These are phyloP conservation scores for Meganola albula DNA, from an alignment of 2,888 invertebrate genomes.

Conservation along the genomic window DNA sequence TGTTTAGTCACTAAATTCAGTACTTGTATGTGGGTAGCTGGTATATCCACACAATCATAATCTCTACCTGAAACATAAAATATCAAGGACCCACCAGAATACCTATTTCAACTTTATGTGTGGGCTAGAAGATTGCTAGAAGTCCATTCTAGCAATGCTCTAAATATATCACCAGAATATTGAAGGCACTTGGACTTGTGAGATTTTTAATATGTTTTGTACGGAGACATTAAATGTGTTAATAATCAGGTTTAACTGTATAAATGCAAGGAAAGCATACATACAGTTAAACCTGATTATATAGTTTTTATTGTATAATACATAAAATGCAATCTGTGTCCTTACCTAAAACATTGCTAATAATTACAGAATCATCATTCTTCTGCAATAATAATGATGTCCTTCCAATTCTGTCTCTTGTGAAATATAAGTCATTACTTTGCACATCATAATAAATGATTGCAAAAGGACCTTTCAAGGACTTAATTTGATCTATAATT, in stretches of 20 bases:
- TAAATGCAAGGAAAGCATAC: too few relatives aligned
- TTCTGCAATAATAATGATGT: constrained; percentile 86
- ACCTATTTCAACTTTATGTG: too few relatives aligned
- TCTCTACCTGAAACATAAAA: constrained; percentile 47
- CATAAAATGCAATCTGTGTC: constrained; percentile 12
- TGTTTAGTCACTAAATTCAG: constrained; percentile 53
- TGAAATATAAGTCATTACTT: constrained; percentile 83
- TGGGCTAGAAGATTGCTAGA: too few relatives aligned
- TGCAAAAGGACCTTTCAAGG: constrained; percentile 89
- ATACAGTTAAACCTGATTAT: too few relatives aligned
- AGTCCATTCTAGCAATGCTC: too few relatives aligned
- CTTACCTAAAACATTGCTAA: constrained; percentile 76
- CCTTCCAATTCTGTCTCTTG: constrained; percentile 90
- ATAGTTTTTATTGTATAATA: too few relatives aligned
- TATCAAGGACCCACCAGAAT: too few relatives aligned
- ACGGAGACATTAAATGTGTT: too few relatives aligned
- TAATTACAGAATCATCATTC: constrained; percentile 48
- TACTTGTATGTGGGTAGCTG: constrained; percentile 79
- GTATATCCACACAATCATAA: constrained; percentile 77
- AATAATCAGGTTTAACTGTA: too few relatives aligned
- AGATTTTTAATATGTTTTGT: too few relatives aligned
- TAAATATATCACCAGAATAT: too few relatives aligned
- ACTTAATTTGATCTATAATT: constrained; percentile 68
- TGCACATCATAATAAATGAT: constrained; percentile 84
- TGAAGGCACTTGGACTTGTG: too few relatives aligned